Percentiles rank a stretch among this genome's conserved stretches.
Evolutionary conservation across 2,113 vertebrate species (phyloP).

Genomic region (Regulus satrapa): DNA sequence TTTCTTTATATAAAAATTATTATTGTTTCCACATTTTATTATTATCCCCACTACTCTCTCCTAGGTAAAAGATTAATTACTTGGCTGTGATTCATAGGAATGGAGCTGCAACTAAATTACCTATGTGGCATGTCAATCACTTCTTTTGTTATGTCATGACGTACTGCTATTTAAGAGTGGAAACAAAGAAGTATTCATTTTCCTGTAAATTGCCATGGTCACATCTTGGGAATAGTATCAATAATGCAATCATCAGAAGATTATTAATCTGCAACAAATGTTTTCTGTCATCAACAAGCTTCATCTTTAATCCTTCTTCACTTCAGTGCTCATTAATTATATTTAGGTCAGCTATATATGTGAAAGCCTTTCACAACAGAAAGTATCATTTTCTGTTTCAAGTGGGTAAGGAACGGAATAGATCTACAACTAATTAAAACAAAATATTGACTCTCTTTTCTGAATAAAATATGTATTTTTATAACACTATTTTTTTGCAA

Average conservation of each 20-base stretch:
- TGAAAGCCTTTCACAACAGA: background rate
- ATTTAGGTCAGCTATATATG: constrained; percentile 8
- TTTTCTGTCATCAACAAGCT: background rate
- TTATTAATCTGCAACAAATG: constrained; percentile 5
- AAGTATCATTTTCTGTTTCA: background rate
- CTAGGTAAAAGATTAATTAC: constrained; percentile 69
- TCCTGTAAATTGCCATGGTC: background rate
- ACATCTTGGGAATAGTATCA: background rate
- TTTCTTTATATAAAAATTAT: constrained; percentile 9
- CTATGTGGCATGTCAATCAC: background rate
- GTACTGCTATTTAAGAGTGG: background rate
- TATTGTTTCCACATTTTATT: constrained; percentile 50
- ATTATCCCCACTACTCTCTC: constrained; percentile 43
- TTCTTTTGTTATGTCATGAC: background rate
- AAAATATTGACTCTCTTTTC: background rate
- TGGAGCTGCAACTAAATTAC: constrained; percentile 46
- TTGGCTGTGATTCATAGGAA: constrained; percentile 45
- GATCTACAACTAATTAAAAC: constrained; percentile 20
- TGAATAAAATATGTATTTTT: background rate
- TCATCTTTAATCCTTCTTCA: background rate
- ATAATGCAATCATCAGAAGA: background rate
- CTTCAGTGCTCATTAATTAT: constrained; percentile 41
- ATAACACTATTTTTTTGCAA: background rate
- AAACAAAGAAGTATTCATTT: constrained; percentile 35
- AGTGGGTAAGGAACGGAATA: background rate